Evolutionary conservation across 2,113 vertebrate genomes (phyloP).

Genomic region (Trematocara stigmaticum): DNA sequence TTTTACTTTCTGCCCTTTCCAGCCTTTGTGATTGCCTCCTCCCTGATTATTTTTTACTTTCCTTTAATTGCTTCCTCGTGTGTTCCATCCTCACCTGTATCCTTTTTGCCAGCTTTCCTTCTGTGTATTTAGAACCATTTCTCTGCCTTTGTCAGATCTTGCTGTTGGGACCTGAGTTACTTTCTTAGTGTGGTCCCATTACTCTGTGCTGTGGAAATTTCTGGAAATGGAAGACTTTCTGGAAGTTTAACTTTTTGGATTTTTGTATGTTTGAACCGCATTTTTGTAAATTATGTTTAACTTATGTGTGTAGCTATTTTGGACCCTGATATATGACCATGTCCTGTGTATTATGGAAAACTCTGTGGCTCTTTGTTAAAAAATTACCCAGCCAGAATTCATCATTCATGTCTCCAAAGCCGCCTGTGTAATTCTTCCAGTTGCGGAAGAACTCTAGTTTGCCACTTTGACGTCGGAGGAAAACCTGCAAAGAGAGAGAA

Average conservation of each 20-base stretch:
- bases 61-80: not conserved
- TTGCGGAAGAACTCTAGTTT: conserved; percentile 89
- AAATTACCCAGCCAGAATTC: conserved; percentile 94
- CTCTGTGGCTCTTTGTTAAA: not conserved
- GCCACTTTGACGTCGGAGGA: conserved; percentile 89
- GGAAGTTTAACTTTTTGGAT: not conserved
- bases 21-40: not conserved
- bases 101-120: not conserved
- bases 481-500: conserved; percentile 72
- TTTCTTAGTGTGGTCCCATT: not conserved
- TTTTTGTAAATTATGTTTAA: not conserved
- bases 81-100: not conserved
- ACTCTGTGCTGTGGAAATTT: not conserved
- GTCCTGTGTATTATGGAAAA: not conserved
- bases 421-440: conserved; percentile 89
- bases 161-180: not conserved
- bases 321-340: not conserved
- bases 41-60: not conserved
- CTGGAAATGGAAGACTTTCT: not conserved
- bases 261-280: not conserved
- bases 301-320: not conserved
- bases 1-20: not conserved
- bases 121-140: not conserved
- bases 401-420: conserved; percentile 88
- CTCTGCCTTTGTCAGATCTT: not conserved